Conservation (phyloP, 2,797 vertebrate species). For the Philypnodon macrostomus region DNA sequence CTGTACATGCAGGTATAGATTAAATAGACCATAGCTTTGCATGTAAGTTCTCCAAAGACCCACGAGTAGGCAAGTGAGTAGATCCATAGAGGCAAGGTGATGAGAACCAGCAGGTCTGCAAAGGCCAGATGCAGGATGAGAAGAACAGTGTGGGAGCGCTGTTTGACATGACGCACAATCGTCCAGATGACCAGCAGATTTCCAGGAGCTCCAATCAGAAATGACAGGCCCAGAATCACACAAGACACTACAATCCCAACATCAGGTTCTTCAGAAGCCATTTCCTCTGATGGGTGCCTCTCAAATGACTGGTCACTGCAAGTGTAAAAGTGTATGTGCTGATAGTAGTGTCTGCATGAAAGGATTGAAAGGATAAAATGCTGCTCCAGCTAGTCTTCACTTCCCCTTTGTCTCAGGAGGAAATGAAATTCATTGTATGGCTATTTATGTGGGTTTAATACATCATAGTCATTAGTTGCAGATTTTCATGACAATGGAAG, state of each 20-base stretch:
- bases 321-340: conserved; percentile 51
- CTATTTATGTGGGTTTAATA: conserved; percentile 20
- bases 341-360: conserved; percentile 53
- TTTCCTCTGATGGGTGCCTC: conserved; percentile 26
- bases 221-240: conserved; percentile 79
- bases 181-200: conserved; percentile 87
- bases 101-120: conserved; percentile 83
- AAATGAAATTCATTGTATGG: conserved; percentile 53
- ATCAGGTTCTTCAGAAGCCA: conserved; percentile 49
- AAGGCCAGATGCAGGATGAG: conserved; percentile 84
- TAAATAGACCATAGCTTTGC: conserved; percentile 79
- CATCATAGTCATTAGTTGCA: too few species aligned
- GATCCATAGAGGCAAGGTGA: conserved; percentile 88
- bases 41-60: conserved; percentile 76
- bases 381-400: conserved; percentile 60
- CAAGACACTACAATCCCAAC: conserved; percentile 66
- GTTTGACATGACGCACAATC: conserved; percentile 77
- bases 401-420: conserved; percentile 69
- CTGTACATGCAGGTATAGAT: conserved; percentile 86
- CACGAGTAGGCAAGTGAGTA: conserved; percentile 80
- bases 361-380: conserved; percentile 50
- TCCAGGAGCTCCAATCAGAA: conserved; percentile 81
- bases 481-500: too few species aligned
- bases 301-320: conserved; percentile 47
- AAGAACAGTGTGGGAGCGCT: conserved; percentile 80